Conservation (phyloP, 2,888 invertebrate genomes). For the Tiliacea citrago region DNA sequence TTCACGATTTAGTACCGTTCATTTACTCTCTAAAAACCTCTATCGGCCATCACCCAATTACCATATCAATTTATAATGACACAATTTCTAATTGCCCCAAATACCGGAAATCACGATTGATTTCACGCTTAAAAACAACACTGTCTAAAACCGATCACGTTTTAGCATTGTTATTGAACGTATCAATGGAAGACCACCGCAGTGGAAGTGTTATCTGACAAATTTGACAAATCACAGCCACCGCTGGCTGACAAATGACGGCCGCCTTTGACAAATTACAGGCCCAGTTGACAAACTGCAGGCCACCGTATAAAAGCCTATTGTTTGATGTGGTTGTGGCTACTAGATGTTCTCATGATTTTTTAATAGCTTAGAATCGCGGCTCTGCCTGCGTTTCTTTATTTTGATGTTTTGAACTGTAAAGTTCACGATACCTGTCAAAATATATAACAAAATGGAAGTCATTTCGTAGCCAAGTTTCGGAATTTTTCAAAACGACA, state of each 20-base stretch:
- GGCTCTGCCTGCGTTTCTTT: background rate
- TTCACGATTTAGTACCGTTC: background rate
- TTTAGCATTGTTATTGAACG: slow-evolving; percentile 51
- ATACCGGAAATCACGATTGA: slow-evolving; percentile 56
- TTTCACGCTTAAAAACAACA: slow-evolving; percentile 24
- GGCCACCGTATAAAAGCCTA: slow-evolving; percentile 55
- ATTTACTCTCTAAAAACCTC: slow-evolving; percentile 4
- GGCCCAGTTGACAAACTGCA: slow-evolving; percentile 59
- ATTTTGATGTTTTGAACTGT: background rate
- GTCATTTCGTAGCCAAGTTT: background rate
- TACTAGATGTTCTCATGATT: slow-evolving; percentile 24
- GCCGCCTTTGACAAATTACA: slow-evolving; percentile 61
- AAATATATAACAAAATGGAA: background rate
- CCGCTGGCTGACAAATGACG: slow-evolving; percentile 77
- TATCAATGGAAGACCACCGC: slow-evolving; percentile 64
- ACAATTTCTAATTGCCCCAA: slow-evolving; percentile 47
- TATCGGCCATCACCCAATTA: slow-evolving; percentile 15
- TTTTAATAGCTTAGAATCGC: background rate
- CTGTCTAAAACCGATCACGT: slow-evolving; percentile 47
- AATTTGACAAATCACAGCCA: slow-evolving; percentile 81
- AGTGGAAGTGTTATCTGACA: slow-evolving; percentile 73
- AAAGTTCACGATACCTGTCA: background rate
- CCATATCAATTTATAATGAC: slow-evolving; percentile 4
- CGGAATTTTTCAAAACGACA: background rate
- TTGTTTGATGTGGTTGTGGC: slow-evolving; percentile 48